Evolutionary conservation across 2,113 vertebrate genomes (phyloP), one percentile per base, ranked within the genome.

Genomic region (Sebastes schlegelii): DNA sequence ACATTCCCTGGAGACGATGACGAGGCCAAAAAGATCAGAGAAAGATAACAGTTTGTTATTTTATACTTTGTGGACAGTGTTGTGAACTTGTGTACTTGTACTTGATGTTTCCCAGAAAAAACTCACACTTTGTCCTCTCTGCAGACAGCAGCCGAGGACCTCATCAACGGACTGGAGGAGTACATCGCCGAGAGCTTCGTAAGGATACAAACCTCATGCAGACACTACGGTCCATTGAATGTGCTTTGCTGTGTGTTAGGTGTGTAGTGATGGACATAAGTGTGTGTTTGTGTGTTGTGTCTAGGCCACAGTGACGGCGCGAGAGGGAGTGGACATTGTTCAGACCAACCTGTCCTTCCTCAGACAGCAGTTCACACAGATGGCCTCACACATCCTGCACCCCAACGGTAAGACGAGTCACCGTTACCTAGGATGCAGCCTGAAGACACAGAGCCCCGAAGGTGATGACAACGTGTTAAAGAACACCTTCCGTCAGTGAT

Each of bases 151-250:
- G 95, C 96, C 34, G 95, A 96, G 40, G 92, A 94, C 1, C 86
- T 97, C 74, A 96, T 96, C 65, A 95, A 94, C 0, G 96, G 94
- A 23, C 91, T 97, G 13, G 96, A 97, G 86, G 95, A 95, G 19
- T 96, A 96, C n/a, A 95, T 97, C 13, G 86, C 94, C 1, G 96
- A 97, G 86, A 97, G 96, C 88, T 97, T 97, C 84, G 97, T 97
- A 93, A 96, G 96, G 14, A 73, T 26, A 13, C 51, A 40, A 5
- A 21, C 52, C 19, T 71, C 40, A 54, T 42, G 10, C 11, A 23
- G 5, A 42, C 48, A 5, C 63, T 1, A 17, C 7, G 6, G 34
- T 40, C 14, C 5, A 21, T 34, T 6, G 57, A 0, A 40, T 46
- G 57, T 26, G 11, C 10, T 64, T n/a, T 68, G 16, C 14, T 40